Conservation (phyloP, 2,888 invertebrate genomes). For the Synergus itoensis region DNA sequence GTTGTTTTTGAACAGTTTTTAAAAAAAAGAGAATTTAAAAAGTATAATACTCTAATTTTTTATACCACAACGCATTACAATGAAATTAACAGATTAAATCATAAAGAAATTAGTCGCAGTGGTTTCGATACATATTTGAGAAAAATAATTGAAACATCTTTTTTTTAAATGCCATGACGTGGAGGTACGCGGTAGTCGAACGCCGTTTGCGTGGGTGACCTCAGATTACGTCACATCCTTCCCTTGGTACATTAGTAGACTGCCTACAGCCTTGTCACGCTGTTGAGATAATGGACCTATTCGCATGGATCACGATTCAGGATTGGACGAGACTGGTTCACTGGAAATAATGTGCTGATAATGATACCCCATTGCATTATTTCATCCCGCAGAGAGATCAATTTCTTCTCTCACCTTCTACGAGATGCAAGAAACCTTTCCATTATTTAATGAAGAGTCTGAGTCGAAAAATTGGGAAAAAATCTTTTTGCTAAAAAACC, state of each 20-base stretch:
- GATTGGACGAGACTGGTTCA: conserved; percentile 73
- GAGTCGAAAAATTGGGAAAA: no score
- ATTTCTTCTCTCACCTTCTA: not conserved
- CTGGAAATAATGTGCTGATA: conserved; percentile 73
- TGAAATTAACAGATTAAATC: not conserved
- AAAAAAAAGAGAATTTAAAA: not conserved
- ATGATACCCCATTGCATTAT: conserved; percentile 64
- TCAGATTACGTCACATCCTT: conserved; percentile 76
- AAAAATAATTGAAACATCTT: not conserved
- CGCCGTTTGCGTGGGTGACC: conserved; percentile 73
- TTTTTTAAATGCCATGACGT: not conserved
- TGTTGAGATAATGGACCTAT: conserved; percentile 77
- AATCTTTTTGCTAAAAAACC: no score
- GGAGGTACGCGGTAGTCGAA: conserved; percentile 10
- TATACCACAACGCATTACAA: not conserved
- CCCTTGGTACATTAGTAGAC: conserved; percentile 74
- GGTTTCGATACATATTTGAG: not conserved
- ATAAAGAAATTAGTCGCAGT: not conserved
- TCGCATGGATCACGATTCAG: conserved; percentile 74
- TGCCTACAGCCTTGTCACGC: conserved; percentile 76
- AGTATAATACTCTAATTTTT: not conserved
- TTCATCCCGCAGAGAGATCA: conserved; percentile 54
- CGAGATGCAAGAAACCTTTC: no score
- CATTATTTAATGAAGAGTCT: no score
- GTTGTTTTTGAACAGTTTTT: not conserved